Evolutionary conservation across 2,113 vertebrate species (phyloP).

Genomic region (Colaptes auratus): DNA sequence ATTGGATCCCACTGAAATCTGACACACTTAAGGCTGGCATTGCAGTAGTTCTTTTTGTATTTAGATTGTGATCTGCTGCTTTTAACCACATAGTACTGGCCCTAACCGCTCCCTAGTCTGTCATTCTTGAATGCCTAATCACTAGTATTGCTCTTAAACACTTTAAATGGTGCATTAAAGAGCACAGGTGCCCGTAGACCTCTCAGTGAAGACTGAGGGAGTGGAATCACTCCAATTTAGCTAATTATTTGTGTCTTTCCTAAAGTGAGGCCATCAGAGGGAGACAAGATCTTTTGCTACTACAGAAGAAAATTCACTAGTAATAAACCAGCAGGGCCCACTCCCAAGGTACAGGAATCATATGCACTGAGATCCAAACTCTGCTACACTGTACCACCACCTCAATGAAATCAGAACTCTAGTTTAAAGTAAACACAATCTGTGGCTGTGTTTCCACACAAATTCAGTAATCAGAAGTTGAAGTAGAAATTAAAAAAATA

Average conservation of each 20-base stretch:
- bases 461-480: not conserved
- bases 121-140: not conserved
- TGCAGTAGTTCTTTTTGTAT: not conserved
- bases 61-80: not conserved
- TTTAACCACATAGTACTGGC: not conserved
- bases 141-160: not conserved
- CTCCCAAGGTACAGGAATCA: not conserved
- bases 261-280: not conserved
- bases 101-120: not conserved
- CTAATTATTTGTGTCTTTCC: not conserved
- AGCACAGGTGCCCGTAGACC: not conserved
- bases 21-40: not conserved
- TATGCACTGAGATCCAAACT: not conserved
- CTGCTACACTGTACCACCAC: not conserved
- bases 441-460: not conserved
- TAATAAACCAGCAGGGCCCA: not conserved
- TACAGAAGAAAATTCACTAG: not conserved
- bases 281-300: not conserved
- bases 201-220: not conserved
- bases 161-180: not conserved
- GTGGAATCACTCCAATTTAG: not conserved
- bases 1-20: not conserved
- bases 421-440: not conserved
- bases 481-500: slow-evolving; percentile 2
- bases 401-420: not conserved